Conservation (phyloP, 2,113 vertebrate genomes). For the Tragelaphus imberbis region DNA sequence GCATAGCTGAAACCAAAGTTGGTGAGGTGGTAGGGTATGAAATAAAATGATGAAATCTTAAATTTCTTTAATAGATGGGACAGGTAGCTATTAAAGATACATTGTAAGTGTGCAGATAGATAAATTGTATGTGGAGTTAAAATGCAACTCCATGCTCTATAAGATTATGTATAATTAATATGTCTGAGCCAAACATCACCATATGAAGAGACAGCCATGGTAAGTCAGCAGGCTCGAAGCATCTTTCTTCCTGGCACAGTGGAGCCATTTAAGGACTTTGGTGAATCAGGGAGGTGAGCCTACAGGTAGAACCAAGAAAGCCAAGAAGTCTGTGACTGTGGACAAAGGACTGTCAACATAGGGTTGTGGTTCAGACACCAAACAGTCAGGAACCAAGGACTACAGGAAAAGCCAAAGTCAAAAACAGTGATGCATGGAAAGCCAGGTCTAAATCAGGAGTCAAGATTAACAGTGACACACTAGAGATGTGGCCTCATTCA, state of each 20-base stretch:
- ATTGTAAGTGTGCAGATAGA: neutral
- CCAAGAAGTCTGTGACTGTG: neutral
- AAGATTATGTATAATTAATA: neutral
- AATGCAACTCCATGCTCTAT: neutral
- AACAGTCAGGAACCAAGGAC: neutral
- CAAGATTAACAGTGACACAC: neutral
- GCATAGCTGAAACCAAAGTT: neutral
- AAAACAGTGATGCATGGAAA: neutral
- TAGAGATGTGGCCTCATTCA: neutral
- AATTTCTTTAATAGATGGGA: neutral
- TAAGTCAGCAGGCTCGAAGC: neutral
- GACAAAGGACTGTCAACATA: neutral
- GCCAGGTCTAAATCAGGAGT: neutral
- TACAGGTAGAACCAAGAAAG: neutral
- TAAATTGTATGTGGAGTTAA: neutral
- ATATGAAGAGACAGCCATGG: neutral
- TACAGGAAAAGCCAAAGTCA: neutral
- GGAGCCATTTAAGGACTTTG: neutral
- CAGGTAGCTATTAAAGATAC: neutral
- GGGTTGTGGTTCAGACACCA: neutral
- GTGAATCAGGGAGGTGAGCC: neutral
- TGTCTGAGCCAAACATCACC: neutral
- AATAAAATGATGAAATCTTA: constrained; percentile 13
- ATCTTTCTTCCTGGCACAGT: neutral
- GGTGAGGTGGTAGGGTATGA: neutral